A percentile compares a stretch with the other conserved stretches of the same genome.
Evolutionary conservation across 2,888 invertebrate species (phyloP).

Genomic region (Archips crataeganus): DNA sequence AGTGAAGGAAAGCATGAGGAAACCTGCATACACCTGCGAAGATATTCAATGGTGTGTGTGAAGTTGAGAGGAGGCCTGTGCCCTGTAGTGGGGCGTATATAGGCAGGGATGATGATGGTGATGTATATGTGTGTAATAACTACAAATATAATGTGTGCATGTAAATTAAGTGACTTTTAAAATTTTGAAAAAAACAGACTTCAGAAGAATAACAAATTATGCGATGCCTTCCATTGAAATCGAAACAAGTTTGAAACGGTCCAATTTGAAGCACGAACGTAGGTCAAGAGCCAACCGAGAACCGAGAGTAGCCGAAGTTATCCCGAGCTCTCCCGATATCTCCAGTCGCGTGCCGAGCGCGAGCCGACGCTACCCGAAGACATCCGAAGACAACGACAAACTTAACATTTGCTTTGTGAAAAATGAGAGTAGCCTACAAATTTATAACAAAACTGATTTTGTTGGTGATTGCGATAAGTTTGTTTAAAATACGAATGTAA

Average conservation of each 20-base stretch:
- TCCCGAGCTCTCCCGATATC: conserved; percentile 25
- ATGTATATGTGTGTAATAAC: too few species aligned
- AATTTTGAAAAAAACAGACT: too few species aligned
- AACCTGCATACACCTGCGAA: too few species aligned
- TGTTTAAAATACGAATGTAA: conserved; percentile 6
- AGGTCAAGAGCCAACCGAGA: conserved; percentile 38
- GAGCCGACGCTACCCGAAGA: conserved; percentile 25
- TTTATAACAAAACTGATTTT: not conserved
- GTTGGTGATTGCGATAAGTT: conserved; percentile 2
- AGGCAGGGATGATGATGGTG: too few species aligned
- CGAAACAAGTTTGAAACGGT: conserved; percentile 29
- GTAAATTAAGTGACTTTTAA: too few species aligned
- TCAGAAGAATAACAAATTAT: not conserved
- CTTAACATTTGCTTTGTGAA: not conserved
- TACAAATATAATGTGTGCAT: too few species aligned
- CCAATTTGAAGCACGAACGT: conserved; percentile 41
- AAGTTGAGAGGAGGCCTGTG: too few species aligned
- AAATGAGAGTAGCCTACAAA: not conserved
- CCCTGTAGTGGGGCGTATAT: too few species aligned
- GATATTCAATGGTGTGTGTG: too few species aligned
- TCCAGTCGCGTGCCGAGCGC: conserved; percentile 29
- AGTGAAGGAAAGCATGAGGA: too few species aligned
- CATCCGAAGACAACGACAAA: not conserved
- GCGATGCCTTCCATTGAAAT: conserved; percentile 1
- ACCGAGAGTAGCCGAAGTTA: conserved; percentile 7